Evolutionary conservation across 2,113 vertebrate species (phyloP).

Genomic region (Catharus minimus): DNA sequence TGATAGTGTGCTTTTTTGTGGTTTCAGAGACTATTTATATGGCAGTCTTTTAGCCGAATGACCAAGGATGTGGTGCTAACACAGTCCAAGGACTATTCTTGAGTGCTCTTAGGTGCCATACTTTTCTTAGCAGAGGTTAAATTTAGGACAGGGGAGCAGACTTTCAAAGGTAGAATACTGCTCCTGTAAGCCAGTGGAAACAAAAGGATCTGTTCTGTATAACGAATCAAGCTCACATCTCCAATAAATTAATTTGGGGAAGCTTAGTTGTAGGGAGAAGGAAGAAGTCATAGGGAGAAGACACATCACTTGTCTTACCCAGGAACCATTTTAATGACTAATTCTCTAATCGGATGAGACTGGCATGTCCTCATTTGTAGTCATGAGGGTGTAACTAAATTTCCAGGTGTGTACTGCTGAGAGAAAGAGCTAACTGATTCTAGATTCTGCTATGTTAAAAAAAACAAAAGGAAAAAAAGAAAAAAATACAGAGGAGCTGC

Average conservation of each 20-base stretch:
- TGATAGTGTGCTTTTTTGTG: not conserved
- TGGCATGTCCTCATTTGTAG: not conserved
- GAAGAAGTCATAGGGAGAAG: not conserved
- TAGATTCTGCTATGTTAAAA: not conserved
- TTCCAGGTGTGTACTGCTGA: not conserved
- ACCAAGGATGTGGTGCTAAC: not conserved
- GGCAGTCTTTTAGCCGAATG: not conserved
- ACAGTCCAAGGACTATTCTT: not conserved
- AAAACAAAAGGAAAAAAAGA: not conserved
- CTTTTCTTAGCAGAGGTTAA: not conserved
- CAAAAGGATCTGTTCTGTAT: not conserved
- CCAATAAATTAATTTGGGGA: not conserved
- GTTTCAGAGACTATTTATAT: not conserved
- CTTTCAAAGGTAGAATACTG: not conserved
- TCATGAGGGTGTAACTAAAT: not conserved
- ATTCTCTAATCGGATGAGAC: not conserved
- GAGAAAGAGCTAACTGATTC: not conserved
- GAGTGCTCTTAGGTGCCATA: not conserved
- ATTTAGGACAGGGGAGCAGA: not conserved
- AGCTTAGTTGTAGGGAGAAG: not conserved
- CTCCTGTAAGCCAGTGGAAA: not conserved
- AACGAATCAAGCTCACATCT: not conserved
- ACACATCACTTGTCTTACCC: fast-evolving
- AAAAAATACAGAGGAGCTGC: not conserved
- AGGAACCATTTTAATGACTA: not conserved